Evolutionary conservation across 64 coral and sea anemone species (phyloP).

Genomic region (Porites australiensis): DNA sequence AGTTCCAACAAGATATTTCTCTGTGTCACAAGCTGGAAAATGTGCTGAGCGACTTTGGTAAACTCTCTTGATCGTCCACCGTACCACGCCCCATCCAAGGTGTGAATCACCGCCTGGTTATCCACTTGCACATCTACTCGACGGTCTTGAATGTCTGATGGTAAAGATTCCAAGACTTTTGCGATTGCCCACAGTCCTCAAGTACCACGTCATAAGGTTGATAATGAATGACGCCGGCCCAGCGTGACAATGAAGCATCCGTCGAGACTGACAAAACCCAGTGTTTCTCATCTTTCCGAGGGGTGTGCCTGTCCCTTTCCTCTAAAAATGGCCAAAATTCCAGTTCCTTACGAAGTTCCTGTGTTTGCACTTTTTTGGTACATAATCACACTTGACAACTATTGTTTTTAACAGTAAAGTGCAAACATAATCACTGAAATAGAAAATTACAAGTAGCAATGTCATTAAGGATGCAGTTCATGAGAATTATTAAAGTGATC

Average conservation of each 20-base stretch:
- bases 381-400: too few species aligned
- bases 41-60: background rate
- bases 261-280: background rate
- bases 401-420: too few species aligned
- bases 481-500: too few species aligned
- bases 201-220: background rate
- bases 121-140: constrained; percentile 10
- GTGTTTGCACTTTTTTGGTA: too few species aligned
- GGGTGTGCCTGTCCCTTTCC: background rate
- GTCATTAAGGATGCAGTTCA: too few species aligned
- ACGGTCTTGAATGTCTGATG: background rate
- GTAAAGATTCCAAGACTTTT: background rate
- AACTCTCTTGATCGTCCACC: background rate
- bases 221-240: background rate
- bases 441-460: too few species aligned
- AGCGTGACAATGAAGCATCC: background rate
- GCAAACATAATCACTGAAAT: too few species aligned
- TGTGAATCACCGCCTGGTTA: constrained; percentile 15
- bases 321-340: background rate
- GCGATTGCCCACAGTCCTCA: constrained; percentile 14
- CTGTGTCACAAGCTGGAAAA: background rate
- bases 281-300: background rate
- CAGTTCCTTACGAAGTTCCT: too few species aligned
- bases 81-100: constrained; percentile 5
- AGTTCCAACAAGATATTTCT: background rate